Evolutionary conservation across 2,797 vertebrate genomes (phyloP).

Genomic region (Spinus olivaceus): DNA sequence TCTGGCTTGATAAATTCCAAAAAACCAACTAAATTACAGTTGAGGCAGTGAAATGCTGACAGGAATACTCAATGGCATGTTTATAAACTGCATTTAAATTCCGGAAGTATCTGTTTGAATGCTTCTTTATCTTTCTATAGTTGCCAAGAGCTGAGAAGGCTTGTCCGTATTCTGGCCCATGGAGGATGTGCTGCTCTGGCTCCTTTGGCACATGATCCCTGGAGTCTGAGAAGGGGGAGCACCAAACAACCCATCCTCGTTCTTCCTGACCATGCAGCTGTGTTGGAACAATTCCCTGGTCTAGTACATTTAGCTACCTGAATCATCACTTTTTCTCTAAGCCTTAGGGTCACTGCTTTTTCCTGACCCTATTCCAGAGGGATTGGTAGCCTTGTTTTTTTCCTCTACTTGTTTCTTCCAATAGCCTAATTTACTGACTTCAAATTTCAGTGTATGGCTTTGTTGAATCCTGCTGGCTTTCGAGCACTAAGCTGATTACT

Average conservation of each 20-base stretch:
- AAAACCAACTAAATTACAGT: not conserved
- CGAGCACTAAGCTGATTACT: not conserved
- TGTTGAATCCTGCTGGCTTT: not conserved
- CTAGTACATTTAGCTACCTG: not conserved
- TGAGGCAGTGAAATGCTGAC: not conserved
- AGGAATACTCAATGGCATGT: not conserved
- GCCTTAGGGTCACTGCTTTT: not conserved
- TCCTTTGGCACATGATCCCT: fast-evolving
- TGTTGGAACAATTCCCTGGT: not conserved
- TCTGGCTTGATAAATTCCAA: not conserved
- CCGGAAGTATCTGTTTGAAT: not conserved
- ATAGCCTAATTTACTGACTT: not conserved
- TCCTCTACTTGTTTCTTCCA: not conserved
- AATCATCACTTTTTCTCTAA: not conserved
- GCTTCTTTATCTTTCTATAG: not conserved
- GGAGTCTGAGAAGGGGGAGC: not conserved
- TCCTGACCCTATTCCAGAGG: not conserved
- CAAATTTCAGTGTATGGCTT: not conserved
- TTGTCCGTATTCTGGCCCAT: fast-evolving
- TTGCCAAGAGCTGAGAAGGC: not conserved
- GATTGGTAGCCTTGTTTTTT: not conserved
- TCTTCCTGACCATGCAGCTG: not conserved
- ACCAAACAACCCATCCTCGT: not conserved
- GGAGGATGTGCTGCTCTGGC: not conserved
- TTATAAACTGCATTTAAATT: not conserved